phyloP scores from a whole-genome alignment of 2,113 vertebrate species.

The Nibea albiflora region DNA sequence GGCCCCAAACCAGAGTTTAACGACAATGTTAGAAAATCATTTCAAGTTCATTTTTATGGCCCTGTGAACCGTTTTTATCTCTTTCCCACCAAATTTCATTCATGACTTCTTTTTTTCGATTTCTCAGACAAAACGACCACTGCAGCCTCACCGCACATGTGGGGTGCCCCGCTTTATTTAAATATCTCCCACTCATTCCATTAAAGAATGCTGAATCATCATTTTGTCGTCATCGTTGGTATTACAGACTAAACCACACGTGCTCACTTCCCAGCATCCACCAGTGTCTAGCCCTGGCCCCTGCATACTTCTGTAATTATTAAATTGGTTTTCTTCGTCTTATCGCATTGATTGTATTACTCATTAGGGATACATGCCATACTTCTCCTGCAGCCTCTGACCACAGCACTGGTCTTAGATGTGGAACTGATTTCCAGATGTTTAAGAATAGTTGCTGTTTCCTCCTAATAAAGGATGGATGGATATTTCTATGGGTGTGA shows the following conservation, averaged over 20 bases:
- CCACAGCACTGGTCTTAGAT: constrained; percentile 3
- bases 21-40: constrained; percentile 15
- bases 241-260: background rate
- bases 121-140: constrained; percentile 22
- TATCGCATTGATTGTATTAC: background rate
- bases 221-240: constrained; percentile 24
- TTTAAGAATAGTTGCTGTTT: background rate
- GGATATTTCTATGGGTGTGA: constrained; percentile 10
- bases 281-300: background rate
- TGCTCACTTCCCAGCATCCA: constrained; percentile 23
- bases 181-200: constrained; percentile 4
- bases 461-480: background rate
- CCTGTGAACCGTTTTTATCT: constrained; percentile 17
- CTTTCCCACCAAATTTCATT: constrained; percentile 18
- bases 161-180: background rate
- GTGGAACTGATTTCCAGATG: background rate
- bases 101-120: background rate
- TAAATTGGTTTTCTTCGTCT: background rate
- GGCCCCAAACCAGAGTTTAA: constrained; percentile 31
- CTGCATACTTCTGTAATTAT: constrained; percentile 16
- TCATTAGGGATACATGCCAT: background rate
- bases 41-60: constrained; percentile 25
- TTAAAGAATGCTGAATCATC: constrained; percentile 45
- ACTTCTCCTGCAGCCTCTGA: background rate
- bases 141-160: constrained; percentile 33